Conservation (phyloP, 2,113 vertebrate species). For the Gobius niger region DNA sequence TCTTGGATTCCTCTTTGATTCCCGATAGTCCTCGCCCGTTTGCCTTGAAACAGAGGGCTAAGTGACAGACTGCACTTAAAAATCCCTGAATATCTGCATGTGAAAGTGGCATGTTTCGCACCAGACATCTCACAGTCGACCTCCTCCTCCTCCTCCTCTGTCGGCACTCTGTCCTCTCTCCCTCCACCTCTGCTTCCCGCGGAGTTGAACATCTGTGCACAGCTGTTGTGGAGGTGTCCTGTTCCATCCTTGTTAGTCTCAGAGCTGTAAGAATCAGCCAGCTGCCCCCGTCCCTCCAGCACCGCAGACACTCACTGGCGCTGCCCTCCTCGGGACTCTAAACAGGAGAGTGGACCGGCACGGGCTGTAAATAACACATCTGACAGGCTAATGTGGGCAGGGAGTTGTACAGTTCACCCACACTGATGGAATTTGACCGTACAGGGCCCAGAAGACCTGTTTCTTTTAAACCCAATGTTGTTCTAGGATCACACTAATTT, state of each 20-base stretch:
- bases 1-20: too few relatives aligned
- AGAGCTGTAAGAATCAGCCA: neutral
- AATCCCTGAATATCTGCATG: neutral
- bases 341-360: neutral
- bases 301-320: neutral
- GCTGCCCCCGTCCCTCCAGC: neutral
- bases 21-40: too few relatives aligned
- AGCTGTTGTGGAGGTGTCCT: constrained; percentile 4
- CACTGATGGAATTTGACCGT: neutral
- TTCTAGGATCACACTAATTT: neutral
- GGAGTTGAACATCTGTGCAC: constrained; percentile 7
- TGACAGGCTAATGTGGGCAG: neutral
- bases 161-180: neutral
- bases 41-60: too few relatives aligned
- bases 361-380: neutral
- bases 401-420: neutral
- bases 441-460: neutral
- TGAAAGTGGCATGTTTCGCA: neutral
- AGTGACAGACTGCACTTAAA: neutral
- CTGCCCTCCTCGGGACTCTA: neutral
- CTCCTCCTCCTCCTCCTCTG: neutral
- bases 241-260: neutral
- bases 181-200: neutral
- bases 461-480: neutral
- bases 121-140: neutral